Base-by-base conservation (phyloP, 1,140 invertebrate genomes). In the Drosophila jambulina region DNA sequence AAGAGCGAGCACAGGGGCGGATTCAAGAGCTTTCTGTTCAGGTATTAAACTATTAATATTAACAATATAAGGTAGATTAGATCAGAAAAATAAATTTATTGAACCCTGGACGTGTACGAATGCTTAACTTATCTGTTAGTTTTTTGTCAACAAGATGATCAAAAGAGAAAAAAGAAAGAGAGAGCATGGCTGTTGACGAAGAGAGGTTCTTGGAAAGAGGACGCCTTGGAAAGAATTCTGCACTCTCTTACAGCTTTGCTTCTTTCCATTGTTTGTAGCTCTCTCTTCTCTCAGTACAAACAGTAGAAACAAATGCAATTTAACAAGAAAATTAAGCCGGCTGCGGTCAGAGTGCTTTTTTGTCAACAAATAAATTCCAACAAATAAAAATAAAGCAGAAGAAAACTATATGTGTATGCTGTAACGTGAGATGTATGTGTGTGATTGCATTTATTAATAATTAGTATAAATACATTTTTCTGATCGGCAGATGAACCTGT, bases 311-410 rank as follows among this genome's bases (percentile, higher is more conserved):
- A 45, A 32, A 61, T 17, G 15, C 17, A 62, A 56, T 56, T 38
- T 27, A 38, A 56, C n/a, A 36, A 40, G 48, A 21, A 54, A 62
- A 56, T 62, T 54, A 38, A 38, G 13, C 23, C 49, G 48, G 49
- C 10, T 54, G 48, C 9, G 13, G 8, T 9, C 19, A 23, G 13
- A 45, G 29, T 36, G 58, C n/a, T 25, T 48, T 48, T 48, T n/a
- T 48, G 32, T 36, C 29, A 19, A 62, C 46, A 34, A 38, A 32
- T 21, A 23, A 43, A 17, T 67, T 34, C 25, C 53, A 38, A 40
- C 19, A 51, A 51, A 48, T 29, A 71, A 12, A 53, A 43, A 36
- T 40, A 60, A 40, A 51, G 29, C 25, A 19, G 29, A 10, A 12
- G 13, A 49, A 49, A 19, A 38, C 29, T 34, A 21, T 42, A 43